Conservation (phyloP, 2,888 invertebrate species). For the Ptycholaimellus sp. region DNA sequence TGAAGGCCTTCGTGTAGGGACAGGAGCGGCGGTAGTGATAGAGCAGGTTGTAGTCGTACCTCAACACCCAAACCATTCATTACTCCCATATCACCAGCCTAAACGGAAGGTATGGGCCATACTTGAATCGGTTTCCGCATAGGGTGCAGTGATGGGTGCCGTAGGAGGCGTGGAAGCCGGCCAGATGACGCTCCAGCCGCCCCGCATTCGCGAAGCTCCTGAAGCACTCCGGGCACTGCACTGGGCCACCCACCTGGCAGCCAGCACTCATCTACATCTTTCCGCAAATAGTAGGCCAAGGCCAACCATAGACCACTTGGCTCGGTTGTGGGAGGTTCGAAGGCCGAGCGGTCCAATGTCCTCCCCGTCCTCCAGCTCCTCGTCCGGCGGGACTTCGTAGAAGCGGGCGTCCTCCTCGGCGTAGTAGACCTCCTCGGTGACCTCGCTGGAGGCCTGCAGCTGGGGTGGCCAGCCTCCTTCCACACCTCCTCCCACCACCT, state of each 20-base stretch:
- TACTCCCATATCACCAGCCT: neutral
- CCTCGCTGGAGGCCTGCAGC: too few relatives aligned
- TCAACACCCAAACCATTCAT: conserved; percentile 3
- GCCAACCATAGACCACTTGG: conserved; percentile 10
- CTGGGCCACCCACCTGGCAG: conserved; percentile 7
- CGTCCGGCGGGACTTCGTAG: too few relatives aligned
- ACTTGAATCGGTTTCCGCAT: conserved; percentile 16
- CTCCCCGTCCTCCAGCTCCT: neutral
- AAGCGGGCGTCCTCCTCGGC: too few relatives aligned
- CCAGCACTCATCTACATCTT: too few relatives aligned
- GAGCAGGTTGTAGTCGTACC: conserved; percentile 20
- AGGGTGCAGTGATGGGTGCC: conserved; percentile 17
- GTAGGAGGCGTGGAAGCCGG: conserved; percentile 14
- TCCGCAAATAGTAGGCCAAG: too few relatives aligned
- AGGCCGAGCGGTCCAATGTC: neutral
- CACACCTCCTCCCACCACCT: too few relatives aligned
- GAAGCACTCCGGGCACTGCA: conserved; percentile 16
- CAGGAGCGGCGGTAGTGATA: conserved; percentile 19
- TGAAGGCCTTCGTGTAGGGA: conserved; percentile 14
- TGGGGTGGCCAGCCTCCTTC: too few relatives aligned
- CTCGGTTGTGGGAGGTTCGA: conserved; percentile 1
- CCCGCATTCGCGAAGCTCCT: conserved; percentile 15
- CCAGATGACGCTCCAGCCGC: conserved; percentile 17
- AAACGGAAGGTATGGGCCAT: neutral
- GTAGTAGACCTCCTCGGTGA: too few relatives aligned